These are phyloP conservation scores for Orchesella flavescens DNA, from an alignment of 2,888 invertebrate species.

Conservation along the genomic window DNA sequence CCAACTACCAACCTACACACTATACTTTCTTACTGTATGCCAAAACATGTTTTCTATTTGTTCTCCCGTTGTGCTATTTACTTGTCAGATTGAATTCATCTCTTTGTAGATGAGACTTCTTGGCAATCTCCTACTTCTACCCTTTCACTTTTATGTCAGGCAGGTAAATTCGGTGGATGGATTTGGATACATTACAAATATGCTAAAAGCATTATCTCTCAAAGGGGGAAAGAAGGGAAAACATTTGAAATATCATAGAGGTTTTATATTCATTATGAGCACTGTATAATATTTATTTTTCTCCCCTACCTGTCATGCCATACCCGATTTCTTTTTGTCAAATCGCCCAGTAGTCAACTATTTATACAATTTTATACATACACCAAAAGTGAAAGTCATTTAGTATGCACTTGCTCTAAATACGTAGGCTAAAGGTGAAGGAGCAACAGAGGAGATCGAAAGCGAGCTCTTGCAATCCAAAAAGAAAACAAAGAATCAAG, in stretches of 20 bases:
- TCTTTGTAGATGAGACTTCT: neutral
- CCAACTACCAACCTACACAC: too few species aligned
- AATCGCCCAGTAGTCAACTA: neutral
- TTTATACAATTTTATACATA: too few species aligned
- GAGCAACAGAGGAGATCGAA: too few species aligned
- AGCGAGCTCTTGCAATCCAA: too few species aligned
- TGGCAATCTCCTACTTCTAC: neutral
- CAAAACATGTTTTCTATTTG: neutral
- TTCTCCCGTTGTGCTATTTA: neutral
- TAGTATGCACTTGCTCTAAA: too few species aligned
- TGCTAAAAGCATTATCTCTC: neutral
- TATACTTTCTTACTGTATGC: neutral
- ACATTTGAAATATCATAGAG: neutral
- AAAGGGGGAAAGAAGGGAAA: neutral
- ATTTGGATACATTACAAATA: neutral
- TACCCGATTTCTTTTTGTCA: neutral
- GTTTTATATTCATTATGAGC: neutral
- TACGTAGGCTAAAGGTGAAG: too few species aligned
- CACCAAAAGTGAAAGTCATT: too few species aligned
- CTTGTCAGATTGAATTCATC: constrained; percentile 16
- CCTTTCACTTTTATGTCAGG: neutral
- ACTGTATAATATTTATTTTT: neutral
- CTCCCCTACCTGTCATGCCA: neutral
- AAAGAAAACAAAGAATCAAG: too few species aligned
- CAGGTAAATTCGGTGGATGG: neutral